Evolutionary conservation across 2,797 vertebrate species (phyloP).

Genomic region (Rhynchonycteris naso): DNA sequence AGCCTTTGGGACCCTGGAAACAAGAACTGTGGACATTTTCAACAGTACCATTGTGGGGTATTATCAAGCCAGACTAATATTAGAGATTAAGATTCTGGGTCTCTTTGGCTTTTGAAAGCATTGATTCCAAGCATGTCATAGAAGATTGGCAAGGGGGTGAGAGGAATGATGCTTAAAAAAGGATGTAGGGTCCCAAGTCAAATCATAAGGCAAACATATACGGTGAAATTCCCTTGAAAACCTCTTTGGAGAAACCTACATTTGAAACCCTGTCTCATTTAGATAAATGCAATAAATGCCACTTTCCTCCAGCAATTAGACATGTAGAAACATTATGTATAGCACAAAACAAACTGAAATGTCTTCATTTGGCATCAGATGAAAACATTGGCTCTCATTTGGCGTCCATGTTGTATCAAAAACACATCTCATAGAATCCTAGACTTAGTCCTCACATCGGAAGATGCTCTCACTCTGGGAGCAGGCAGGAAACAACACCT

Average conservation of each 20-base stretch:
- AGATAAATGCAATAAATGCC: background rate
- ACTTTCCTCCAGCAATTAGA: background rate
- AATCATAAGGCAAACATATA: background rate
- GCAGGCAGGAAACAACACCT: background rate
- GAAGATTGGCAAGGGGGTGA: background rate
- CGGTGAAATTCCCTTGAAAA: conserved; percentile 5
- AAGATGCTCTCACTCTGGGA: background rate
- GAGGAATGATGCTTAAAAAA: background rate
- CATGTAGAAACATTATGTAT: background rate
- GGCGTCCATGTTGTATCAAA: background rate
- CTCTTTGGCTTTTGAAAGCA: background rate
- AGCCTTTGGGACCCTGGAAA: background rate
- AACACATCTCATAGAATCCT: background rate
- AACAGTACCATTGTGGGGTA: background rate
- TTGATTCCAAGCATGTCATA: background rate
- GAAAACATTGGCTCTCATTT: background rate
- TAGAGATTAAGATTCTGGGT: background rate
- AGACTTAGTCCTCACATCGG: background rate
- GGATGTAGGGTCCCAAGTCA: background rate
- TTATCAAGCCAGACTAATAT: background rate
- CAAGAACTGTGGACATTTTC: background rate
- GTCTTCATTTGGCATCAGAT: background rate
- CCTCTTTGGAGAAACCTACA: background rate
- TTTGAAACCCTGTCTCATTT: background rate
- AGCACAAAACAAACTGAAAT: background rate